Conservation (phyloP, 2,888 invertebrate species). For the Sphaerophoria taeniata region DNA sequence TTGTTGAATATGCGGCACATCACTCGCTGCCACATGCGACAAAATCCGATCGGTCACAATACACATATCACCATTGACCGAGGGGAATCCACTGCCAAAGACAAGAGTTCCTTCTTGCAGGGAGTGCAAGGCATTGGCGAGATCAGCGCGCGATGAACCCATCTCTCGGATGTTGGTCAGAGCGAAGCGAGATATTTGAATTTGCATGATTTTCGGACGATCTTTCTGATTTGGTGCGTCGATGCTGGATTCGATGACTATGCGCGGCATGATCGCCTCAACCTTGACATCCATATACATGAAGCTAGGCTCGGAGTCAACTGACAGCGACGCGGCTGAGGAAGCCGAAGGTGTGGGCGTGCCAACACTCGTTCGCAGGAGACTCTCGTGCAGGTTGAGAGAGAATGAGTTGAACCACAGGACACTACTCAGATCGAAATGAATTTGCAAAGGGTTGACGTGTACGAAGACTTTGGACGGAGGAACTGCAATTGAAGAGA, state of each 20-base stretch:
- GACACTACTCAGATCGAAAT: constrained; percentile 93
- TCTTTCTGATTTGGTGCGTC: constrained; percentile 93
- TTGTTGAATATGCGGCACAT: constrained; percentile 80
- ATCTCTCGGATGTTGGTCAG: constrained; percentile 87
- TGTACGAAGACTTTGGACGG: constrained; percentile 96
- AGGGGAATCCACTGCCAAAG: constrained; percentile 91
- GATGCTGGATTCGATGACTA: constrained; percentile 86
- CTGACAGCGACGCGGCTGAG: constrained; percentile 68
- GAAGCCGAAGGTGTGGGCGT: constrained; percentile 73
- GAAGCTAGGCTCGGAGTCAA: constrained; percentile 79
- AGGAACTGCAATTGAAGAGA: constrained; percentile 88
- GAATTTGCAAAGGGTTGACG: constrained; percentile 94
- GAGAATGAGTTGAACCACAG: constrained; percentile 97
- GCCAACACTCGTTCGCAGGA: constrained; percentile 84
- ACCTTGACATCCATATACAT: constrained; percentile 93
- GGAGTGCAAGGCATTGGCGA: constrained; percentile 91
- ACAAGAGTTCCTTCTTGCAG: constrained; percentile 90
- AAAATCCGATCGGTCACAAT: constrained; percentile 93
- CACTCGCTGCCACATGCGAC: constrained; percentile 86
- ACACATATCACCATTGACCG: constrained; percentile 87
- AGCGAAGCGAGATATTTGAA: constrained; percentile 83
- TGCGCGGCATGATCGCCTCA: constrained; percentile 96
- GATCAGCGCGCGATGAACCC: constrained; percentile 88
- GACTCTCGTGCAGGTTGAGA: constrained; percentile 92
- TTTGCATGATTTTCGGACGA: constrained; percentile 93